Conservation (phyloP, 2,888 invertebrate genomes). For the Apoderus coryli region DNA sequence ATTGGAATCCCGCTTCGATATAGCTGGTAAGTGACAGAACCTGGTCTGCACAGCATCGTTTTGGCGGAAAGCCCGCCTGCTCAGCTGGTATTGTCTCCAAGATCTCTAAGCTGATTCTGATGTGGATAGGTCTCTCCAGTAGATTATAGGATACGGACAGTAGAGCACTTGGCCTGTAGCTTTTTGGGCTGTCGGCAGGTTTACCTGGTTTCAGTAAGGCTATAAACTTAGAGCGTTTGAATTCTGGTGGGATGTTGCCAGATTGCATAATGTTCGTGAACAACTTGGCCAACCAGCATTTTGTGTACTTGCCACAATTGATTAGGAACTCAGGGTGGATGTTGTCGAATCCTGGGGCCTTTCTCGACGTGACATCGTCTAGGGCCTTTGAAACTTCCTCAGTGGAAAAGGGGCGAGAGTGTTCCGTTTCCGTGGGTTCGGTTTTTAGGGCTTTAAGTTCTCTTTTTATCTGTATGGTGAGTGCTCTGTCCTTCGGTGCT, state of each 20-base stretch:
- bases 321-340: not conserved
- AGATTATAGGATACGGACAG: not conserved
- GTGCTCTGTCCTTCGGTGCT: constrained; percentile 9
- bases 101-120: not conserved
- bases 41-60: constrained; percentile 15
- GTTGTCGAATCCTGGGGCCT: not conserved
- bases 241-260: constrained; percentile 5
- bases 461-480: constrained; percentile 11
- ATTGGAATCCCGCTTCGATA: constrained; percentile 15
- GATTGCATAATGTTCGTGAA: constrained; percentile 7
- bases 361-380: no score
- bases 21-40: constrained; percentile 13
- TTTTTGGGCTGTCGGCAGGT: constrained; percentile 5
- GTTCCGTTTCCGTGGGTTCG: constrained; percentile 7
- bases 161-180: constrained; percentile 3
- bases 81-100: no score
- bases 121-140: constrained; percentile 4
- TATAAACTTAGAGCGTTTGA: no score
- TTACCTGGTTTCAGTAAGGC: constrained; percentile 2
- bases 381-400: constrained; percentile 7
- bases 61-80: constrained; percentile 16
- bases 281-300: constrained; percentile 7
- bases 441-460: constrained; percentile 7
- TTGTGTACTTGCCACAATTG: constrained; percentile 5
- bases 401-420: constrained; percentile 6